phyloP scores from a whole-genome alignment of 2,113 vertebrate species.

The Hydrolagus affinis region DNA sequence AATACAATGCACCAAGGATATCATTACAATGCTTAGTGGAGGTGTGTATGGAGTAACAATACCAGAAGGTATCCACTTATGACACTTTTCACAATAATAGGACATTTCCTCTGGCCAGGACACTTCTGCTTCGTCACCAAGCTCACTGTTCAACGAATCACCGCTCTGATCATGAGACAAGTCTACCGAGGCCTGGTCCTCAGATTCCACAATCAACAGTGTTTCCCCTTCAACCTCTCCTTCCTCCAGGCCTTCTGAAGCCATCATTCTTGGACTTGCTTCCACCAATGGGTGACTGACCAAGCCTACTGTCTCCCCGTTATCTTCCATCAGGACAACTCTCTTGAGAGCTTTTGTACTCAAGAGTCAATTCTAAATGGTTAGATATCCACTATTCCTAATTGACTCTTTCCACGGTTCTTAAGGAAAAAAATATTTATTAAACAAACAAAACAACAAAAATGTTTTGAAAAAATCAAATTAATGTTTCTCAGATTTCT shows the following conservation, averaged over 20 bases:
- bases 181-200: conserved; percentile 89
- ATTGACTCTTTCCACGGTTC: neutral
- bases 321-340: conserved; percentile 65
- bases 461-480: neutral
- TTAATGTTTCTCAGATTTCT: neutral
- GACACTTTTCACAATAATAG: conserved; percentile 93
- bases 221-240: conserved; percentile 95
- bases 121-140: conserved; percentile 64
- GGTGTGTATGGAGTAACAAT: neutral
- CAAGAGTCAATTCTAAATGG: too few relatives aligned
- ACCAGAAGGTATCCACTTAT: conserved; percentile 92
- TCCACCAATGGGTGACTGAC: conserved; percentile 61
- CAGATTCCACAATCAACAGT: conserved; percentile 83
- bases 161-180: conserved; percentile 93
- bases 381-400: neutral
- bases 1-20: too few relatives aligned
- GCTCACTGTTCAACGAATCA: conserved; percentile 86
- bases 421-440: neutral
- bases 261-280: conserved; percentile 74
- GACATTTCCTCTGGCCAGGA: conserved; percentile 86
- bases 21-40: neutral
- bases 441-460: neutral
- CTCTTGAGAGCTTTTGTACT: neutral
- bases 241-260: conserved; percentile 86
- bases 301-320: conserved; percentile 58